Base-by-base conservation (phyloP, 1,140 invertebrate species). In the Dinothrombium tinctorium region DNA sequence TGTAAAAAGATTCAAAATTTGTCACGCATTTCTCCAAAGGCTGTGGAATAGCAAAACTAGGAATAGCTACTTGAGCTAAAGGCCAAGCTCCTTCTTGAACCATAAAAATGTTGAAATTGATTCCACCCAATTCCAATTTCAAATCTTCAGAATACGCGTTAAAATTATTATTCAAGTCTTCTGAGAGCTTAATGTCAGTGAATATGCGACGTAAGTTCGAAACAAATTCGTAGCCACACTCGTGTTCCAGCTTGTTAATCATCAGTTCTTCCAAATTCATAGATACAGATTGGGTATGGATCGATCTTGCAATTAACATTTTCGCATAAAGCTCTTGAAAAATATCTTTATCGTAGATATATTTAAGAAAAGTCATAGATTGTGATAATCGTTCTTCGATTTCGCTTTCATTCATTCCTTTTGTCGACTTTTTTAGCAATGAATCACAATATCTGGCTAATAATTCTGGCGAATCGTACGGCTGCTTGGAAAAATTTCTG, bases 251-350 rank as follows among this genome's bases (percentile, higher is more conserved):
- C 47, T 83, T 71, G 58, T 92, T 92, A 31, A 98, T 95, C 90
- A 98, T 96, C n/a, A 75, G 71, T 60, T 96, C 90, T 58, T 98
- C 92, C 33, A 80, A 74, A 56, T 96, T 89, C 87, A 96, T 94
- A 15, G 82, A 89, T 35, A 84, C 75, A 32, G 82, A 90, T 48
- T 83, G 75, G 51, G 83, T 76, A 54, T 94, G 80, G 44, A 99
- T 96, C 8, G 98, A 63, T 17, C 74, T 56, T 51, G 62, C 87
- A 0, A 87, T 87, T 33, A 98, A 59, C 66, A 92, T 81, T 41
- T 62, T 57, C 7, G 66, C 56, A 56, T 69, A 69, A 51, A 65
- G 66, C 59, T 92, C 89, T 62, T 96, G 89, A 60, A 90, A 96
- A 8, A 95, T 72, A 62, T 96, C 89, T 60, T 98, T 96, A 57